Percentiles rank a stretch among this genome's conserved stretches.
phyloP scores from a whole-genome alignment of 2,888 invertebrate genomes.

The Drosophila leonis region DNA sequence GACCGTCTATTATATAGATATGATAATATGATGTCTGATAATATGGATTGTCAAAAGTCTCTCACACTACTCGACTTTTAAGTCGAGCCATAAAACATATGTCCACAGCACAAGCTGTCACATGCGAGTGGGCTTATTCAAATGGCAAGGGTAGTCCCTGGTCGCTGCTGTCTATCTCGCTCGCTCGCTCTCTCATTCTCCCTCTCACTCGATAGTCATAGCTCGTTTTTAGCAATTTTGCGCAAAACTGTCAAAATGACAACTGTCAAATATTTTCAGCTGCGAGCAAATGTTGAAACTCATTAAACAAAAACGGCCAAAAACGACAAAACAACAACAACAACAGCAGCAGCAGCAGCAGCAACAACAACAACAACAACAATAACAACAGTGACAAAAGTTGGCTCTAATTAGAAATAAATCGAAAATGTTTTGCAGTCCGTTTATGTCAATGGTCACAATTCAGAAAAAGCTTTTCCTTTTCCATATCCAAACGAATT shows the following conservation, averaged over 20 bases:
- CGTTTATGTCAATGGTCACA: constrained; percentile 66
- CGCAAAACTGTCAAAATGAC: constrained; percentile 71
- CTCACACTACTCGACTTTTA: neutral
- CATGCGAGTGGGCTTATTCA: constrained; percentile 6
- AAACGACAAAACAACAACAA: constrained; percentile 38
- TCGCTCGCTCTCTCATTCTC: neutral
- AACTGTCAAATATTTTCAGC: constrained; percentile 79
- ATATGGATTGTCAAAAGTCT: neutral
- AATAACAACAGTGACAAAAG: constrained; percentile 56
- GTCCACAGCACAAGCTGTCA: constrained; percentile 8
- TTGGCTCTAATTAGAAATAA: constrained; percentile 82
- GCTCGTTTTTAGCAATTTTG: constrained; percentile 51
- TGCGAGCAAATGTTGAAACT: constrained; percentile 78
- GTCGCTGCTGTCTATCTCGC: constrained; percentile 6
- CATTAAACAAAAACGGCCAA: constrained; percentile 71
- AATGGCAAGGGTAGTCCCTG: constrained; percentile 13
- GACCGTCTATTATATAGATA: neutral
- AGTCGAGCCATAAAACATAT: constrained; percentile 7
- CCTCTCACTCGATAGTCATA: constrained; percentile 5
- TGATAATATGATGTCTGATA: neutral
- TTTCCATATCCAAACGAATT: constrained; percentile 30
- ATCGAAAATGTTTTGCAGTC: constrained; percentile 76
- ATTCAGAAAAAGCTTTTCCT: constrained; percentile 55
- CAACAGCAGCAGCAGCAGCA: constrained; percentile 28
- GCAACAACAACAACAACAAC: constrained; percentile 27